phyloP scores from a whole-genome alignment of 2,797 vertebrate species.

The Tauraco hartlaubi region DNA sequence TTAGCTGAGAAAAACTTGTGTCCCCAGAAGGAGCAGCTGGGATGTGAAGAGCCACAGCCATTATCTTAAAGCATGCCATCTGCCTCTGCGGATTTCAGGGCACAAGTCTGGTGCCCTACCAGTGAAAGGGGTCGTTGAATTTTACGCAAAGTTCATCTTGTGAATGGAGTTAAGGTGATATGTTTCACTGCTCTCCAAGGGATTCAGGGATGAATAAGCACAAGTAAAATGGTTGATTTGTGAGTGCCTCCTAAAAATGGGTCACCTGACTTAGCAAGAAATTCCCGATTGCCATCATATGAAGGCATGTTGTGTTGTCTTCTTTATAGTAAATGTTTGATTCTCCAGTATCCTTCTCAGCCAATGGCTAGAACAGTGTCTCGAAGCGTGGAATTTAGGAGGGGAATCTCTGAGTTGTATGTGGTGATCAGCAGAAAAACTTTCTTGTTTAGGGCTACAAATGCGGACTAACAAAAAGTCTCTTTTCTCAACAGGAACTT shows the following conservation, averaged over 20 bases:
- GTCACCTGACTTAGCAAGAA: neutral
- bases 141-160: neutral
- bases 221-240: neutral
- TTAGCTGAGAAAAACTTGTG: neutral
- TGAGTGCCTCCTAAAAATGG: neutral
- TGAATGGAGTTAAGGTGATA: neutral
- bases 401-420: neutral
- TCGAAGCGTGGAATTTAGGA: neutral
- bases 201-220: neutral
- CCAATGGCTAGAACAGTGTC: neutral
- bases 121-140: neutral
- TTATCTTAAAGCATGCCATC: neutral
- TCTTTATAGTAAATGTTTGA: neutral
- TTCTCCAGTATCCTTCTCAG: neutral
- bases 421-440: neutral
- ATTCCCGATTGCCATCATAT: neutral
- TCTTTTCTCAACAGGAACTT: constrained; percentile 79
- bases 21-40: neutral
- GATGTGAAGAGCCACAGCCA: neutral
- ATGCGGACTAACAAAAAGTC: neutral
- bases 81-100: neutral
- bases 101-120: neutral
- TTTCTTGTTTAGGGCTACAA: neutral
- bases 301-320: neutral
- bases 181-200: neutral